These are phyloP conservation scores for Hydrozoanthus tunicans DNA, from an alignment of 64 coral and sea anemone species.

Conservation along the genomic window DNA sequence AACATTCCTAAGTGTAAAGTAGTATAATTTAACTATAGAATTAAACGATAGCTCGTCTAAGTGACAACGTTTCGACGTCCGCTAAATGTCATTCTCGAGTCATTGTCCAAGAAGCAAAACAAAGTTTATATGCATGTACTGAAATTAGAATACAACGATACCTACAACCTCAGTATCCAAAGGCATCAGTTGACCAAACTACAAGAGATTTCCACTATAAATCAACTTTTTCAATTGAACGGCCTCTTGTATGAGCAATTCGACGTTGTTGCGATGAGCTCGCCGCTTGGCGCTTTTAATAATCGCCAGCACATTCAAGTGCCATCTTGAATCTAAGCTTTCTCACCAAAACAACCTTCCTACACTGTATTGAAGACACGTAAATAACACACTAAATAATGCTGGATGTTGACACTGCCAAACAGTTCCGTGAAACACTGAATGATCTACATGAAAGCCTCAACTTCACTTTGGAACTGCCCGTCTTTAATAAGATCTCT, in stretches of 20 bases:
- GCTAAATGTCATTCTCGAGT: too few relatives aligned
- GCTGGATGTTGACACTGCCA: slow-evolving; percentile 4
- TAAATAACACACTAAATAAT: not conserved
- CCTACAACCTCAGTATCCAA: not conserved
- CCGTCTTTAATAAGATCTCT: not conserved
- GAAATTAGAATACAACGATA: too few relatives aligned
- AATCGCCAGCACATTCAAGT: not conserved
- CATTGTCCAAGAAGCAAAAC: too few relatives aligned
- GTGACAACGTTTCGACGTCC: too few relatives aligned
- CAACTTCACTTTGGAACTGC: not conserved
- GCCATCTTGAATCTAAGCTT: not conserved
- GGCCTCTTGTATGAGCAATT: not conserved
- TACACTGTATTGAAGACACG: not conserved
- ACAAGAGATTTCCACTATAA: not conserved
- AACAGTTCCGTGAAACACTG: not conserved
- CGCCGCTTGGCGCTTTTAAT: not conserved
- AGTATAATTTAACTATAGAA: too few relatives aligned
- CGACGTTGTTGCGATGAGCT: not conserved
- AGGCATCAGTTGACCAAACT: not conserved
- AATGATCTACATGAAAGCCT: not conserved
- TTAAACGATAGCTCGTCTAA: too few relatives aligned
- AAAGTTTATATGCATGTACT: too few relatives aligned
- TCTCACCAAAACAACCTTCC: not conserved
- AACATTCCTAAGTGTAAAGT: too few relatives aligned
- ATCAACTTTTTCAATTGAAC: not conserved